Conservation (phyloP, 2,888 invertebrate genomes). For the Tricholauxania praeusta region DNA sequence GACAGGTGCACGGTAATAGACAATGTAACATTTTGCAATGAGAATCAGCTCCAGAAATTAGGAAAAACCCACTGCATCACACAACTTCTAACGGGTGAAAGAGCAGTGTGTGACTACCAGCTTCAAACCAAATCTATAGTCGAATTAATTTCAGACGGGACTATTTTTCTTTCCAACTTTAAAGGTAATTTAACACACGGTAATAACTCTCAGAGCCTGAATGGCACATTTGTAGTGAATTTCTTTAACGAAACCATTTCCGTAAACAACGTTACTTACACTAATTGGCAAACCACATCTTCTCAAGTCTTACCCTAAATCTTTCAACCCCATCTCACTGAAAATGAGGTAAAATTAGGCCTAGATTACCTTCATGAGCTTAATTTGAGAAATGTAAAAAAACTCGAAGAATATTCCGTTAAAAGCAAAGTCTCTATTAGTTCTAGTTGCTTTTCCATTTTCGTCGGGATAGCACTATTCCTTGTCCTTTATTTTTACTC, state of each 20-base stretch:
- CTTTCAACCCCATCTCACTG: too few relatives aligned
- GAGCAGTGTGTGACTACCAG: conserved; percentile 36
- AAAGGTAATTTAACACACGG: too few relatives aligned
- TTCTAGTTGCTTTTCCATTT: conserved; percentile 19
- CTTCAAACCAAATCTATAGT: conserved; percentile 34
- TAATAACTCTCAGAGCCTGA: too few relatives aligned
- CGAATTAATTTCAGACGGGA: conserved; percentile 40
- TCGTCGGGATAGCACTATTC: conserved; percentile 14
- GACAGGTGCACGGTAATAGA: too few relatives aligned
- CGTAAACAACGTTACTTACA: too few relatives aligned
- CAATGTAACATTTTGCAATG: conserved; percentile 22
- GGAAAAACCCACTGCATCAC: conserved; percentile 27
- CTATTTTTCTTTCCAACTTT: too few relatives aligned
- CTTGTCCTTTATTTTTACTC: too few relatives aligned
- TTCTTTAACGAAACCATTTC: too few relatives aligned
- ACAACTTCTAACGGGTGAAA: conserved; percentile 35
- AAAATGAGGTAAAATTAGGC: too few relatives aligned
- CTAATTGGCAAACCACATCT: too few relatives aligned
- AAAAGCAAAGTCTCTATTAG: neutral
- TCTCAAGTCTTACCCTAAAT: too few relatives aligned
- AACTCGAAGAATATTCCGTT: conserved; percentile 1
- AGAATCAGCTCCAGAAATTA: conserved; percentile 16
- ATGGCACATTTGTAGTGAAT: too few relatives aligned
- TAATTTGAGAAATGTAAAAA: conserved; percentile 8
- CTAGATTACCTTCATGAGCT: conserved; percentile 26